phyloP scores from a whole-genome alignment of 2,888 invertebrate species.

The Dicyrtoma fusca region DNA sequence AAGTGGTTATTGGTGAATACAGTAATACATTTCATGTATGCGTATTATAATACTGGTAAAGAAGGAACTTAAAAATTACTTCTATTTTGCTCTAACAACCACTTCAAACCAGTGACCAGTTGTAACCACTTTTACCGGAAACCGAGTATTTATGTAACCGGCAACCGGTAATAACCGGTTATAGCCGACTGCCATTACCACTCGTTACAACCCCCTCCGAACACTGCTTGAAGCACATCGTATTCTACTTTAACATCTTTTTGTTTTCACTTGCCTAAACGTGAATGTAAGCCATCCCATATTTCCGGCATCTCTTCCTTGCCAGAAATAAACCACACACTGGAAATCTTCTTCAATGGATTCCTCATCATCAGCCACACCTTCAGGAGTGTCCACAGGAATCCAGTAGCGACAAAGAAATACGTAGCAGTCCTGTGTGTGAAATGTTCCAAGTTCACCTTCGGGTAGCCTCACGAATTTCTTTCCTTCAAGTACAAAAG shows the following conservation, averaged over 20 bases:
- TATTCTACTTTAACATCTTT: no score
- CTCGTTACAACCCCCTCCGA: no score
- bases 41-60: no score
- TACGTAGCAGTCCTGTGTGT: constrained; percentile 95
- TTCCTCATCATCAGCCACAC: constrained; percentile 62
- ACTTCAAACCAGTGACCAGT: background rate
- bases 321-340: constrained; percentile 99
- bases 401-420: constrained; percentile 96
- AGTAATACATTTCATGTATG: no score
- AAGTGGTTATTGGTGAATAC: no score
- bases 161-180: no score
- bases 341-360: constrained; percentile 73
- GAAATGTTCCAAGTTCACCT: constrained; percentile 86
- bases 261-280: constrained; percentile 72
- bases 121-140: no score
- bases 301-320: constrained; percentile 93
- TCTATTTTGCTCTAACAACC: background rate
- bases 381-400: constrained; percentile 65
- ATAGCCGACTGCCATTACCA: no score
- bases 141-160: no score
- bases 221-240: no score
- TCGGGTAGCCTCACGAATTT: constrained; percentile 97
- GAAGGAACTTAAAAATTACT: background rate
- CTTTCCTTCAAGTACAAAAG: constrained; percentile 86
- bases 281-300: constrained; percentile 99